These are phyloP conservation scores for Propsilocerus akamusi DNA, from an alignment of 1,140 invertebrate species.

Conservation along the genomic window DNA sequence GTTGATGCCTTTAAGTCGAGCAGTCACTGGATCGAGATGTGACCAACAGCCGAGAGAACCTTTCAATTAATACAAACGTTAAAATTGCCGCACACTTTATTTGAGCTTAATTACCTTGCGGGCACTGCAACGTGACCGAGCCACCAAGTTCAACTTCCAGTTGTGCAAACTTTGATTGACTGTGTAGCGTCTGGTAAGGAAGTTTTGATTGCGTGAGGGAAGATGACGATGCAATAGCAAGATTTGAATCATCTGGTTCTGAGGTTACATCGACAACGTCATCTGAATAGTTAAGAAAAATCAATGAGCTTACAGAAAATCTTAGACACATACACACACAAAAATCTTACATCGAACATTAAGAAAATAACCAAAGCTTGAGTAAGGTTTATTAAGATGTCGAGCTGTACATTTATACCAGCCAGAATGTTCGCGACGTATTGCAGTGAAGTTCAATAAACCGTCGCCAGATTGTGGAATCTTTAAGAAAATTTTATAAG, in stretches of 20 bases:
- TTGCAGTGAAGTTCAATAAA: conserved; percentile 63
- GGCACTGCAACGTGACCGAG: conserved; percentile 65
- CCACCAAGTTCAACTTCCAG: conserved; percentile 66
- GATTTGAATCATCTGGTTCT: conserved; percentile 28
- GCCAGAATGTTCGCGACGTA: conserved; percentile 55
- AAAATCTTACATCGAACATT: conserved; percentile 65
- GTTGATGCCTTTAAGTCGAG: conserved; percentile 33
- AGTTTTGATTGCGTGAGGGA: neutral
- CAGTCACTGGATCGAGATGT: conserved; percentile 31
- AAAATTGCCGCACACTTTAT: neutral
- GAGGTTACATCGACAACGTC: conserved; percentile 38
- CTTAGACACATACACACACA: neutral
- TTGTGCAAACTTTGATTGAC: conserved; percentile 34
- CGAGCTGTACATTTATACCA: conserved; percentile 79
- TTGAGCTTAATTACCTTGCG: conserved; percentile 32
- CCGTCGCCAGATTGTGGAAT: conserved; percentile 49
- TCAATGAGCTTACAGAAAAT: neutral
- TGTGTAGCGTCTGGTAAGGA: conserved; percentile 10
- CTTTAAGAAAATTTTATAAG: conserved; percentile 23
- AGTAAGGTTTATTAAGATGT: conserved; percentile 63
- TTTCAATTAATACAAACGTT: conserved; percentile 12
- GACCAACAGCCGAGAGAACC: conserved; percentile 33
- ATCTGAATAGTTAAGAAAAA: conserved; percentile 25
- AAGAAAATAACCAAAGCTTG: conserved; percentile 74
- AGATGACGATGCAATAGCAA: conserved; percentile 20